Base-by-base conservation (phyloP, 2,113 vertebrate genomes). In the Leuciscus idus region DNA sequence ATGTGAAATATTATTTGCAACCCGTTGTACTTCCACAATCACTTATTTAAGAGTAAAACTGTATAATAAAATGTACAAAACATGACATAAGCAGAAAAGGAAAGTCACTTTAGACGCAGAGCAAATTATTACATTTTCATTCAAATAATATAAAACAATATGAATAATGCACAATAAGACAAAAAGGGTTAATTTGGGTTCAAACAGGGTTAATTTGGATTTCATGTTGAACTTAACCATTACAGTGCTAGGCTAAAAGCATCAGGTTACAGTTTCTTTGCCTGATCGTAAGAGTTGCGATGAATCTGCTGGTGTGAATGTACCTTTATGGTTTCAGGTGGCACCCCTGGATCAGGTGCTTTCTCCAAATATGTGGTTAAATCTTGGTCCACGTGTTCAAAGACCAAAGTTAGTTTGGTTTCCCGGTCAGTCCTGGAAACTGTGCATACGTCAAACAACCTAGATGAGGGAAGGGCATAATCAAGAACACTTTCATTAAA, bases 371-470 rank as follows among this genome's bases (percentile, higher is more conserved):
- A 99, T 90, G 98, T 98, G 92, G 98, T 98, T 94, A 99, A 95
- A 93, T 99, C 98, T 95, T 99, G 98, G 94, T 99, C 98, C 91
- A 99, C 97, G 2, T 99, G 98, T 94, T 99, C 98, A 92, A 99
- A 99, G 84, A 99, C 98, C 93, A 99, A 93, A 0, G 98, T 99
- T 90, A 99, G 95, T 91, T 97, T 99, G 75, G 98, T 99, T 94
- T 99, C 98, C 91, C 98, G 94, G 93, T 99, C 97, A 89, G 97
- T 99, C 91, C 98, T 95, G 90, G 98, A 99, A 83, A 99, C 96
- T 1, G 98, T 99, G 87, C 98, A 99, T 82, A 99, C 98, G 88
- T 99, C 98, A 88, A 99, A 99, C 91, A 99, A 93, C 90, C 98
- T 99, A 89, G 84, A 92, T 86, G 85, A 89, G 89, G 82, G 28